Percentiles rank a stretch among this genome's conserved stretches.
Conservation (phyloP, 1,140 invertebrate genomes). For the Drosophila bifasciata region DNA sequence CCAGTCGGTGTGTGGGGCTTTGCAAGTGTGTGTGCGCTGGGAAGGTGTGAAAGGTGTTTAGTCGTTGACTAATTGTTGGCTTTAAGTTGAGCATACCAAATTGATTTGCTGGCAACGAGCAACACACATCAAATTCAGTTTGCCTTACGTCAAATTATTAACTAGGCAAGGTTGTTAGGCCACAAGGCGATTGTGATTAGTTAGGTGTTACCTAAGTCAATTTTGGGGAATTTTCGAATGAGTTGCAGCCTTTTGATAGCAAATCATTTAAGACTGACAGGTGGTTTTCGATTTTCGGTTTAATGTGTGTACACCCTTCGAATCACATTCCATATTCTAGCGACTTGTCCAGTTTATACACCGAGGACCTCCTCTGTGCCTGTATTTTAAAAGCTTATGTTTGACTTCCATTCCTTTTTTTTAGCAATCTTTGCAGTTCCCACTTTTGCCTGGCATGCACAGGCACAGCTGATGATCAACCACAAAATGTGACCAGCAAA, state of each 20-base stretch:
- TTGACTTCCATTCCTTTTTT: neutral
- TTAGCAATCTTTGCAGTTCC: neutral
- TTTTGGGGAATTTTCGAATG: no score
- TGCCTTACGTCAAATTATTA: neutral
- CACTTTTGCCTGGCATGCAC: constrained; percentile 25
- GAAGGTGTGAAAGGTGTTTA: constrained; percentile 77
- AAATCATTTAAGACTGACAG: no score
- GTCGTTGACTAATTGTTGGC: constrained; percentile 75
- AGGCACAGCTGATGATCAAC: constrained; percentile 46
- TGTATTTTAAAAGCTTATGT: neutral
- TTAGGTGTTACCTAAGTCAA: no score
- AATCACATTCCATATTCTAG: no score
- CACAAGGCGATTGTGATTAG: neutral
- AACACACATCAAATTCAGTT: constrained; percentile 18
- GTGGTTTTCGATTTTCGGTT: no score
- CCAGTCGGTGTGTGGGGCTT: constrained; percentile 21
- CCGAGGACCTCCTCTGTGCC: no score
- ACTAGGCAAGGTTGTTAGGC: constrained; percentile 28
- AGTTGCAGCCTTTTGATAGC: no score
- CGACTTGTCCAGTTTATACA: no score
- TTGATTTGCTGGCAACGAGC: constrained; percentile 25
- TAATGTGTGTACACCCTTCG: no score
- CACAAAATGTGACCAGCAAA: constrained; percentile 34
- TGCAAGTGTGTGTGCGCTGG: constrained; percentile 28
- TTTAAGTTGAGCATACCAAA: constrained; percentile 72